These are phyloP conservation scores for Caiman crocodilus DNA, from an alignment of 2,797 vertebrate species.

Conservation along the genomic window DNA sequence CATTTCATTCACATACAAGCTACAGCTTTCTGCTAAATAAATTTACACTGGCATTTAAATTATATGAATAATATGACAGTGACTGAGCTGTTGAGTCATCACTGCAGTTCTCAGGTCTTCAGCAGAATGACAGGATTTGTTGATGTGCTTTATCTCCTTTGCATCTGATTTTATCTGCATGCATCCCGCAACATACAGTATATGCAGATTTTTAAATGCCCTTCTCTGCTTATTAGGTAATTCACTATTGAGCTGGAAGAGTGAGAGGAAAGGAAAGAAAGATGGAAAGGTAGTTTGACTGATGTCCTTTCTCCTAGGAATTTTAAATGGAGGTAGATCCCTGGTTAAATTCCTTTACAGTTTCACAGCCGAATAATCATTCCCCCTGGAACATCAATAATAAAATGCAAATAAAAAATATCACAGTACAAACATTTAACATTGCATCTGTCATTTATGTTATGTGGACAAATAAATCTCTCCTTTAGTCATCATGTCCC, in stretches of 20 bases:
- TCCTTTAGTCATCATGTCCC: not conserved
- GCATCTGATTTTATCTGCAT: constrained; percentile 7
- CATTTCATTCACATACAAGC: not conserved
- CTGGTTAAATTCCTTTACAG: not conserved
- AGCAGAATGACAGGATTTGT: not conserved
- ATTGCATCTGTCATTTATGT: not conserved
- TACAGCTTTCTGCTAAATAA: not conserved
- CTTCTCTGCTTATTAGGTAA: not conserved
- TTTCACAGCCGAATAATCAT: not conserved
- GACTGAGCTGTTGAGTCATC: not conserved
- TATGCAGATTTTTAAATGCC: not conserved
- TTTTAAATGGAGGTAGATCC: not conserved
- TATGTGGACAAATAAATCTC: not conserved
- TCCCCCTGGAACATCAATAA: not conserved
- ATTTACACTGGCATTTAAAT: not conserved
- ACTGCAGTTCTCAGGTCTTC: not conserved
- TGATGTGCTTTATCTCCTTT: not conserved
- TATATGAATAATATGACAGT: not conserved
- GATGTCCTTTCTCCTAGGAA: not conserved
- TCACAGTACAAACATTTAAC: not conserved
- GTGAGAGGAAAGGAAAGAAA: not conserved
- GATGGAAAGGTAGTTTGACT: not conserved
- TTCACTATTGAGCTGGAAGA: not conserved
- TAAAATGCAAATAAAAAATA: not conserved
- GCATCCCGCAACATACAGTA: not conserved